These are phyloP conservation scores for Amphiprion clarkii DNA, from an alignment of 2,797 vertebrate genomes.

Conservation along the genomic window DNA sequence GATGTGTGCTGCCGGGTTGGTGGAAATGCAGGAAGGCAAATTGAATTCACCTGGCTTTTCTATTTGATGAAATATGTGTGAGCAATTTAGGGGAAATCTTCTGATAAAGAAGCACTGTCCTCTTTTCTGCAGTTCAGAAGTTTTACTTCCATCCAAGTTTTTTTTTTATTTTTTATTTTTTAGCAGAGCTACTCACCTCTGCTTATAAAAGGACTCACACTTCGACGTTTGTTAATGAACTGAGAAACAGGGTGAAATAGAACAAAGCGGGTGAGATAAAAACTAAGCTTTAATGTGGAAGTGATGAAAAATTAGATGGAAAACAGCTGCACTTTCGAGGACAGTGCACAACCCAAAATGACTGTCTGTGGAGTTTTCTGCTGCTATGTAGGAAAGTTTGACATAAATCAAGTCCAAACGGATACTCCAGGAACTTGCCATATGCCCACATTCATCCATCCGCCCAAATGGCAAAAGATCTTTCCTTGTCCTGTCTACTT, in stretches of 20 bases:
- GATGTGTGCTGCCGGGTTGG: slow-evolving; percentile 8
- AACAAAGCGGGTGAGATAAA: slow-evolving; percentile 48
- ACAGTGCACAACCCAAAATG: slow-evolving; percentile 3
- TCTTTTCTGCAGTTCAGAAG: slow-evolving; percentile 46
- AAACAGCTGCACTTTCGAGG: slow-evolving; percentile 20
- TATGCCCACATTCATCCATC: too few relatives aligned
- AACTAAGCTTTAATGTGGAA: slow-evolving; percentile 22
- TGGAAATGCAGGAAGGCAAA: slow-evolving; percentile 45
- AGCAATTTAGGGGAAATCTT: slow-evolving; percentile 43
- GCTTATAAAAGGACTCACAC: slow-evolving; percentile 43
- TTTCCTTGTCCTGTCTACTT: not conserved
- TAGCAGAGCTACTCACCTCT: slow-evolving; percentile 12
- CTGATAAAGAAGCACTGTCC: slow-evolving; percentile 24
- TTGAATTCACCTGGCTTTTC: slow-evolving; percentile 45
- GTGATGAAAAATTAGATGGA: slow-evolving; percentile 26
- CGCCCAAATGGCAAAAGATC: too few relatives aligned
- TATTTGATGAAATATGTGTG: slow-evolving; percentile 45
- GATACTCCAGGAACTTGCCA: too few relatives aligned
- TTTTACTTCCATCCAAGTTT: slow-evolving; percentile 35
- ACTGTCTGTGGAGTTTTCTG: not conserved
- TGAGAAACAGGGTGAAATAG: slow-evolving; percentile 47
- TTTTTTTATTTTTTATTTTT: not conserved
- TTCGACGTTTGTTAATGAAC: slow-evolving; percentile 61
- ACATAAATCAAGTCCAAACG: too few relatives aligned
- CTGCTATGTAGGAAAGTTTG: not conserved